Evolutionary conservation across 2,888 invertebrate species (phyloP).

Genomic region (Epinotia nisella): DNA sequence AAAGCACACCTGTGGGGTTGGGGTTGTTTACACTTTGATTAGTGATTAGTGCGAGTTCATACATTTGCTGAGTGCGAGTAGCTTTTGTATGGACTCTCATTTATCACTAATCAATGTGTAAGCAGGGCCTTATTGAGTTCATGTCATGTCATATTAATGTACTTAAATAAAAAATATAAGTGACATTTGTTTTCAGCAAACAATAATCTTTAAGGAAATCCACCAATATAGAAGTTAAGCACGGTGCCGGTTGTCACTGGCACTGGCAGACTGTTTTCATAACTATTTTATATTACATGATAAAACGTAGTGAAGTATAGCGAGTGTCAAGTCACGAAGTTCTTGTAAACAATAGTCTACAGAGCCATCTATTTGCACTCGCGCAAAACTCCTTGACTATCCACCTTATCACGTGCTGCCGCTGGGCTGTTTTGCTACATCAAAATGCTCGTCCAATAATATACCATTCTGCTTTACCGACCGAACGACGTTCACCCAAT

Average conservation of each 20-base stretch:
- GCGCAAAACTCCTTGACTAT: constrained; percentile 46
- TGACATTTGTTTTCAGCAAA: not conserved
- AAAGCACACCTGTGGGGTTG: too few species aligned
- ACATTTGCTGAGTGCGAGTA: too few species aligned
- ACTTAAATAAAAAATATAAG: too few species aligned
- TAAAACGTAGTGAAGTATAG: constrained; percentile 10
- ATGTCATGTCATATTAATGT: too few species aligned
- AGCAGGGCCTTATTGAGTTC: too few species aligned
- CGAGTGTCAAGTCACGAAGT: constrained; percentile 22
- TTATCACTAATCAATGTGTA: too few species aligned
- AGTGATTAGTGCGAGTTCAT: too few species aligned
- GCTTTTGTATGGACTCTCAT: too few species aligned
- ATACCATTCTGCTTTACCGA: constrained; percentile 55
- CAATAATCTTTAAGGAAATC: not conserved
- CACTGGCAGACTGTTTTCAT: constrained; percentile 3
- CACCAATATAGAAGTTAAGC: not conserved
- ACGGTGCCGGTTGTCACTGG: constrained; percentile 22
- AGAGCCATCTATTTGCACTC: constrained; percentile 62
- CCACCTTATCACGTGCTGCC: constrained; percentile 68
- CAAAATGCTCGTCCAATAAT: constrained; percentile 58
- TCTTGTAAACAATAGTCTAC: constrained; percentile 65
- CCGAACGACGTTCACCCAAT: constrained; percentile 61
- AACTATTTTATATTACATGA: constrained; percentile 26
- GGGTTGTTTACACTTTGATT: too few species aligned
- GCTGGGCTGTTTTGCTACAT: constrained; percentile 60